phyloP scores from a whole-genome alignment of 2,113 vertebrate species.

The Chaetodon auriga region DNA sequence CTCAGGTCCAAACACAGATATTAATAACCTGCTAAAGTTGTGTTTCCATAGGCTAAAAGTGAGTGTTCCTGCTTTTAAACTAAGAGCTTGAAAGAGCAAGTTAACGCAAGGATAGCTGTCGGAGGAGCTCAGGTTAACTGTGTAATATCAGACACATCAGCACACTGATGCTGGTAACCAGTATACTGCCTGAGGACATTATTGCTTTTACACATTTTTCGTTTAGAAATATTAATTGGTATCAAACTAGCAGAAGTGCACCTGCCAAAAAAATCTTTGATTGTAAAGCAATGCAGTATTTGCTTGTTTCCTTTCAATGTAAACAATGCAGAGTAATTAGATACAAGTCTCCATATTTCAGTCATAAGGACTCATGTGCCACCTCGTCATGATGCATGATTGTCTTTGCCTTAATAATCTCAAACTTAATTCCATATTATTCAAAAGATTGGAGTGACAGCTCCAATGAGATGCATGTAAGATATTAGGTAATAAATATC shows the following conservation, averaged over 20 bases:
- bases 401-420: not conserved
- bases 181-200: not conserved
- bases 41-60: not conserved
- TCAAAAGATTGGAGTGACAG: not conserved
- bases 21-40: constrained; percentile 41
- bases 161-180: not conserved
- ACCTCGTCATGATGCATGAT: not conserved
- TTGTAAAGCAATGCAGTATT: not conserved
- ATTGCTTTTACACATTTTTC: not conserved
- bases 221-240: not conserved
- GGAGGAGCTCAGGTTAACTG: not conserved
- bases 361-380: not conserved
- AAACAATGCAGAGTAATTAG: not conserved
- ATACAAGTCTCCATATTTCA: not conserved
- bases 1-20: constrained; percentile 28
- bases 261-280: not conserved
- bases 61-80: not conserved
- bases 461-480: not conserved
- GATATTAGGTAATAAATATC: no score
- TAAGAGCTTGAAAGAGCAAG: not conserved
- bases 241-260: not conserved
- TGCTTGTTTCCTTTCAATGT: not conserved
- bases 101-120: not conserved
- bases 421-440: not conserved
- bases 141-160: not conserved